phyloP scores from a whole-genome alignment of 1,140 invertebrate genomes.

The Apis dorsata region DNA sequence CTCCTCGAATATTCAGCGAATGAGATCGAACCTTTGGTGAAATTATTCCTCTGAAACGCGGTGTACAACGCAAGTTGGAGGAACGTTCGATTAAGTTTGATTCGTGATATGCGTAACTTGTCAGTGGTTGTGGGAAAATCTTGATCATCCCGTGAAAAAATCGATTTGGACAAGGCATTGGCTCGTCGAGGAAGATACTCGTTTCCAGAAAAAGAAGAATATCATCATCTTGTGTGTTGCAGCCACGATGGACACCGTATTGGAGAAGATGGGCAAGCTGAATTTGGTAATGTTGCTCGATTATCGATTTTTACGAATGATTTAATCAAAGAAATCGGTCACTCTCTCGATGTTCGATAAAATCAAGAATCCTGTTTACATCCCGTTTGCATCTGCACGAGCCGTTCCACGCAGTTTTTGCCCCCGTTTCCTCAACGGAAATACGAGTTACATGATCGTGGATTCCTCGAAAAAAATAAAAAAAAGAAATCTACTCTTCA shows the following conservation, averaged over 20 bases:
- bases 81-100: neutral
- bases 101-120: slow-evolving; percentile 32
- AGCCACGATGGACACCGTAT: slow-evolving; percentile 75
- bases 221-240: neutral
- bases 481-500: neutral
- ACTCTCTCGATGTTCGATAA: neutral
- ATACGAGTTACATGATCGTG: neutral
- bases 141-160: slow-evolving; percentile 2
- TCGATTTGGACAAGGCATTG: neutral
- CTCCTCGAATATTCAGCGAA: neutral
- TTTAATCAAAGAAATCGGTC: neutral
- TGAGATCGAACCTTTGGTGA: slow-evolving; percentile 29
- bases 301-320: neutral
- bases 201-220: neutral
- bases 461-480: no score
- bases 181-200: slow-evolving; percentile 1
- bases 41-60: neutral
- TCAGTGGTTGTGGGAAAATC: slow-evolving; percentile 29
- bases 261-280: slow-evolving; percentile 79
- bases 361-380: neutral
- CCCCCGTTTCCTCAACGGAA: neutral
- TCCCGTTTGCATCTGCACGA: no score
- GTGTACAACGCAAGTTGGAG: neutral
- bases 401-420: neutral
- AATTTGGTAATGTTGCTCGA: slow-evolving; percentile 74